phyloP scores from a whole-genome alignment of 2,797 vertebrate species.

The Pelobates cultripes region DNA sequence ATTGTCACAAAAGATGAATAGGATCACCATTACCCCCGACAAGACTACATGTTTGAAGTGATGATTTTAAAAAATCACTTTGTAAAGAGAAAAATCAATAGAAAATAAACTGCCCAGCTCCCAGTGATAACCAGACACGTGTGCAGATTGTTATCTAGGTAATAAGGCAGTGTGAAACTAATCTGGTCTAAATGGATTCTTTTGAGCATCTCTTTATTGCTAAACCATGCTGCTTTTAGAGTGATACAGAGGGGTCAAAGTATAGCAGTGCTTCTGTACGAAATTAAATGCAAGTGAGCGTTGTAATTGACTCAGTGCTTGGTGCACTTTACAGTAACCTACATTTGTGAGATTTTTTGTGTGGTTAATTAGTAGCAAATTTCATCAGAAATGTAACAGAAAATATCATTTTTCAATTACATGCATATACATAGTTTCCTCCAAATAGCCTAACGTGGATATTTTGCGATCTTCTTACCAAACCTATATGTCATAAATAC shows the following conservation, averaged over 20 bases:
- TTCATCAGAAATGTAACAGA: no score
- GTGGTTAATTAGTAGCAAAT: no score
- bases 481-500: no score
- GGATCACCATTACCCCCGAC: background rate
- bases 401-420: no score
- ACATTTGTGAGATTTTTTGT: background rate
- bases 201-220: conserved; percentile 3
- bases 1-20: background rate
- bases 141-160: background rate
- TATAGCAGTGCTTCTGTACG: background rate
- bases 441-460: no score
- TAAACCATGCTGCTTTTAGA: background rate
- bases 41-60: background rate
- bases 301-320: background rate
- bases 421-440: no score
- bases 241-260: background rate
- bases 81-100: background rate
- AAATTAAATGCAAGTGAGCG: background rate
- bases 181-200: background rate
- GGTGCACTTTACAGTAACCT: background rate
- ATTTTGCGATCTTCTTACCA: no score
- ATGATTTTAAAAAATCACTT: background rate
- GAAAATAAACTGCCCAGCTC: background rate
- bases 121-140: background rate
- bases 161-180: background rate